Base-by-base conservation (phyloP, 2,797 vertebrate genomes). In the Halcyon chelicuti region DNA sequence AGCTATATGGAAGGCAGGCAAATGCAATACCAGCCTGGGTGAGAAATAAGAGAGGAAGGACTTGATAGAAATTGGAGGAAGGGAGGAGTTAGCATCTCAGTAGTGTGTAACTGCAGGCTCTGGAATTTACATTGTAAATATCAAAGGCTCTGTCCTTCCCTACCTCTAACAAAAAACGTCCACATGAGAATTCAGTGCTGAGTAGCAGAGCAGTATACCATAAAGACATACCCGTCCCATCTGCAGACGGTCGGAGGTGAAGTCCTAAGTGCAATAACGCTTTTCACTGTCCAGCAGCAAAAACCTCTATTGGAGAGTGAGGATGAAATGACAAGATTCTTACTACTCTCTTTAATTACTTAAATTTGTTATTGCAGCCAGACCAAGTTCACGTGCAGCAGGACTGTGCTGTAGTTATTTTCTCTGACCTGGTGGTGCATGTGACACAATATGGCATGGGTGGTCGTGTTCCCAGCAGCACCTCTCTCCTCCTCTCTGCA, bases 401-500 rank as follows among this genome's bases (percentile, higher is more conserved):
- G 20, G 14, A 16, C 37, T 54, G 42, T 31, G 18, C 23, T 11
- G 5, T 19, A 54, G 33, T 19, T 51, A 11, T 44, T 90, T 70
- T 66, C 55, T 73, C 55, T 73, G 42, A 33, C 4, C 23, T 58
- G 26, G 9, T 25, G 14, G 20, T 25, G 7, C 7, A 0, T 35
- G 26, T 72, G 40, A 12, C 22, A 4, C 9, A 21, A 37, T 1
- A 6, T 29, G 15, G 10, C 33, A 14, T 1, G 22, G 4, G 22
- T 40, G 46, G 10, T 6, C 68, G 22, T 52, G 29, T 42, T 88
- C 25, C 51, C 63, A 62, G 17, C 12, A 37, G 29, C 1, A 8
- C 44, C n/a, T 16, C 1, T 54, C 31, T 33, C 6, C 23, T 75
- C 12, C 37, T 0, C 0, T n/a, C n/a, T 15, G 14, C 22, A 57